These are phyloP conservation scores for Poeciliopsis paucimaculata DNA, from an alignment of 2,797 vertebrate species.

Conservation along the genomic window DNA sequence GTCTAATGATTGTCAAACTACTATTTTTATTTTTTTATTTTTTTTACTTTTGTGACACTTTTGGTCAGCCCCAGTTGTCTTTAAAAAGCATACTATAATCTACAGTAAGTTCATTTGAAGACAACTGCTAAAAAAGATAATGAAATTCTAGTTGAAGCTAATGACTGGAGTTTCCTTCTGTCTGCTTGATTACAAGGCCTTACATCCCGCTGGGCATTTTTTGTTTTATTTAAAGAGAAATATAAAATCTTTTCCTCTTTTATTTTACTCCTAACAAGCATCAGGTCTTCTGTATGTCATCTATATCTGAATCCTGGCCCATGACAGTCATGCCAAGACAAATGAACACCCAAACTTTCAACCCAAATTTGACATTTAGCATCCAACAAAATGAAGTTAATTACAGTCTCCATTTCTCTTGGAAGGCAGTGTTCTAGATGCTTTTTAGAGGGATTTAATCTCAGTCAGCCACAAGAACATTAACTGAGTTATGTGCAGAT, in stretches of 20 bases:
- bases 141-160: background rate
- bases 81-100: background rate
- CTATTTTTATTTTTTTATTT: no score
- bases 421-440: conserved; percentile 1
- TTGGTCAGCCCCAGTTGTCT: background rate
- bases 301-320: background rate
- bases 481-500: conserved; percentile 14
- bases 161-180: background rate
- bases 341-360: background rate
- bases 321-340: background rate
- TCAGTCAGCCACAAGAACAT: conserved; percentile 24
- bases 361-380: conserved; percentile 1
- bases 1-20: background rate
- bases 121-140: background rate
- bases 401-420: conserved; percentile 7
- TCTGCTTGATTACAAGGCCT: background rate
- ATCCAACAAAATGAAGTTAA: background rate
- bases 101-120: background rate
- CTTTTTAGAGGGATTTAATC: conserved; percentile 16
- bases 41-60: background rate
- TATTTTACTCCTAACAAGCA: background rate
- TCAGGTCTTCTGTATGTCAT: background rate
- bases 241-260: background rate
- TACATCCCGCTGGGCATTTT: background rate
- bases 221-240: background rate